Percentiles rank a stretch among this genome's conserved stretches.
phyloP scores from a whole-genome alignment of 2,113 vertebrate genomes.

The Nicator chloris region DNA sequence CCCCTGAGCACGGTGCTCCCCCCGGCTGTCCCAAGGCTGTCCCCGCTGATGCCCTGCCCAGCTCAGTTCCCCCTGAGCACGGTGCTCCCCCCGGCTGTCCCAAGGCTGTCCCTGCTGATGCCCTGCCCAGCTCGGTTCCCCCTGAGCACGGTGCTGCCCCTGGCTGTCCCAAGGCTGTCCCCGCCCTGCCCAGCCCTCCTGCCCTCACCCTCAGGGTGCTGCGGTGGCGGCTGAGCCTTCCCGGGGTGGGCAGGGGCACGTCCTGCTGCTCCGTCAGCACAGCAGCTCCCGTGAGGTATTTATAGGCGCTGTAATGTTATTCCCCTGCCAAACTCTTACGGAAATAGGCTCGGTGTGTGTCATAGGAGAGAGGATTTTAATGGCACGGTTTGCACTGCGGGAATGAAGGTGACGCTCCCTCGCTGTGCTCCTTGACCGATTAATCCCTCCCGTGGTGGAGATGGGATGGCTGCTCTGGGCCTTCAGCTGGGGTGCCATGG shows the following conservation, averaged over 20 bases:
- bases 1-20: fast-evolving
- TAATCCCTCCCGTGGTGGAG: neutral
- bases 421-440: neutral
- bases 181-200: neutral
- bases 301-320: conserved; percentile 47
- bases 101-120: neutral
- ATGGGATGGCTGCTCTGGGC: neutral
- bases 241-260: neutral
- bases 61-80: fast-evolving
- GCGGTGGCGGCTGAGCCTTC: neutral
- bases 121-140: neutral
- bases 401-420: neutral
- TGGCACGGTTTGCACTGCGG: neutral
- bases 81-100: neutral
- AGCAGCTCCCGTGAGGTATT: conserved; percentile 43
- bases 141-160: fast-evolving
- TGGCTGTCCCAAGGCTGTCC: neutral
- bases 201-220: neutral
- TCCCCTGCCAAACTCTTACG: conserved; percentile 51
- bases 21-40: neutral
- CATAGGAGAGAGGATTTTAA: conserved; percentile 48
- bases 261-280: neutral
- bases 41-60: fast-evolving
- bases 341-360: conserved; percentile 56
- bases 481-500: fast-evolving